Evolutionary conservation across 2,797 vertebrate genomes (phyloP), one percentile per base, ranked within the genome.

Genomic region (Poeciliopsis paucimaculata): DNA sequence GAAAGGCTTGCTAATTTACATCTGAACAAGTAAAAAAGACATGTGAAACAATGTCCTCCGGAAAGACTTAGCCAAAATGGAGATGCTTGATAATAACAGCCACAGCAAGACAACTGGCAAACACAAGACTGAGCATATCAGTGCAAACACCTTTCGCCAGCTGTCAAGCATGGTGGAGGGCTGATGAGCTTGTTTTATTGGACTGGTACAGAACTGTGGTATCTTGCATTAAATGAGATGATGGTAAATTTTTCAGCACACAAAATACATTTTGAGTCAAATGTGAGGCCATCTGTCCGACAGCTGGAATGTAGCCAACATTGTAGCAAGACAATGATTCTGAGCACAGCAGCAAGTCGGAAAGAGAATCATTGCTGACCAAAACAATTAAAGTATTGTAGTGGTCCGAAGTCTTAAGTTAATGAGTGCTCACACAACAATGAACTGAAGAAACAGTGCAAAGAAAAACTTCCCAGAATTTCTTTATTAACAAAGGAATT

Each of bases 391-490:
- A 28, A 16, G 41, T 12, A 23, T 75, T 62, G 41, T 28, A 60
- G 15, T 75, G 55, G 15, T 60, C n/a, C 9, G 23, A 62, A 20
- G 7, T 31, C n/a, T 41, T 34, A 46, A 13, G 66, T 46, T 62
- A 46, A 46, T 60, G 55, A 62, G 55, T 31, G n/a, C 55, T 43
- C 18, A 60, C n/a, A 41, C 55, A 28, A 31, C 41, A 62, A 60
- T 62, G 55, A 75, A 62, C 55, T 13, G 55, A 75, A 62, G 41
- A 10, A 75, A 46, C 55, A 5, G 28, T 75, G 74, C 45, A 45
- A 75, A 43, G n/a, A 18, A 2, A 2, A 62, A 55, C n/a, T 16
- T 28, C n/a, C 41, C 23, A 60, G 26, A 46, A 34, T 62, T 45
- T 5, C n/a, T 75, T 43, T 43, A 18, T 64, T 55, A 55, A 55